Percentiles rank a stretch among this genome's conserved stretches.
These are phyloP conservation scores for Enteromius unitaeniatus DNA, from an alignment of 2,797 vertebrate species.

Conservation along the genomic window DNA sequence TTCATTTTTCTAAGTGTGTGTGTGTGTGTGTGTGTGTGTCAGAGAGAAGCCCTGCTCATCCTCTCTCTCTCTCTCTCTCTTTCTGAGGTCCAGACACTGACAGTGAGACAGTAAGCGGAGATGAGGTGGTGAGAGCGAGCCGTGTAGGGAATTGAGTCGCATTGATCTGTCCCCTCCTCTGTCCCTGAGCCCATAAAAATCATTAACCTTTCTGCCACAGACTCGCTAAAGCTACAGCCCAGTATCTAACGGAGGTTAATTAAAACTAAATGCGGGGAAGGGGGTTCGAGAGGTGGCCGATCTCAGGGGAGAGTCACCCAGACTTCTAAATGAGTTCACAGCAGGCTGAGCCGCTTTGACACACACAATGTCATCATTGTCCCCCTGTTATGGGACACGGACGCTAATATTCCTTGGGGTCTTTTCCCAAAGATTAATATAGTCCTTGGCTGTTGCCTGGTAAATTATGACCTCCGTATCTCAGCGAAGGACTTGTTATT, in stretches of 20 bases:
- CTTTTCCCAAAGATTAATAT: constrained; percentile 49
- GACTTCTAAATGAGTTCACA: constrained; percentile 79
- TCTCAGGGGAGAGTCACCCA: constrained; percentile 74
- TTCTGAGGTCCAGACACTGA: background rate
- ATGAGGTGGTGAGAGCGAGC: constrained; percentile 72
- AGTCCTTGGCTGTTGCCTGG: constrained; percentile 45
- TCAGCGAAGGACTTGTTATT: constrained; percentile 49
- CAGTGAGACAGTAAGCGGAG: constrained; percentile 58
- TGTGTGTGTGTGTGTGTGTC: background rate
- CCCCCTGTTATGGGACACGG: constrained; percentile 43
- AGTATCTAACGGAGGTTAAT: constrained; percentile 86
- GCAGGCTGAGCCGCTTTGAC: constrained; percentile 20
- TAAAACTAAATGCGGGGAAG: constrained; percentile 79
- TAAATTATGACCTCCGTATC: constrained; percentile 41
- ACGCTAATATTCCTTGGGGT: constrained; percentile 48
- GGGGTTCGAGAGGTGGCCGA: constrained; percentile 60
- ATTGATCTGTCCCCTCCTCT: constrained; percentile 82
- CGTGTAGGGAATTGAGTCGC: constrained; percentile 78
- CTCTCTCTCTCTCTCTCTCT: background rate
- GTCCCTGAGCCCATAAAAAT: constrained; percentile 79
- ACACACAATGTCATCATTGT: constrained; percentile 45
- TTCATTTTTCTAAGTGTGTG: background rate
- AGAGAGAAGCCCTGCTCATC: background rate
- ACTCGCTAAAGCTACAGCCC: constrained; percentile 79
- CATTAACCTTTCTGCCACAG: constrained; percentile 84